Conservation (phyloP, 2,888 invertebrate genomes). For the Morpho helenor region DNA sequence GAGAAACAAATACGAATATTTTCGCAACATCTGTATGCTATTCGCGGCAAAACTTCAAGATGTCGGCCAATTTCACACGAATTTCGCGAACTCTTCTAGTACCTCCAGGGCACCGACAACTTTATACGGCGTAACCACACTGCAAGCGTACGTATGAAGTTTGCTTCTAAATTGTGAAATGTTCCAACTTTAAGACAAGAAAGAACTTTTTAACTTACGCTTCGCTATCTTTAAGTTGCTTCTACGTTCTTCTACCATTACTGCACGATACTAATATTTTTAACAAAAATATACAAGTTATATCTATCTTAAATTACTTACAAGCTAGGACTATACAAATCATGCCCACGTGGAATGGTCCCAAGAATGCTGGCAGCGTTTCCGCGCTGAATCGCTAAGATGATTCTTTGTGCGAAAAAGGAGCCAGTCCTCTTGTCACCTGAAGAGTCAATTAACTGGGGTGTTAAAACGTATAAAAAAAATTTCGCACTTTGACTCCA, state of each 20-base stretch:
- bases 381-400: too few relatives aligned
- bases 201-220: background rate
- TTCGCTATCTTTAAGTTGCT: background rate
- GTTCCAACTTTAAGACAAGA: slow-evolving; percentile 7
- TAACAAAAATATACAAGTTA: too few relatives aligned
- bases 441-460: too few relatives aligned
- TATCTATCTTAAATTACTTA: too few relatives aligned
- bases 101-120: slow-evolving; percentile 13
- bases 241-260: background rate
- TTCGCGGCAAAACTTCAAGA: slow-evolving; percentile 4
- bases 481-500: too few relatives aligned
- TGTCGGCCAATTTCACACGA: slow-evolving; percentile 13
- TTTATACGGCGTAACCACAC: slow-evolving; percentile 7
- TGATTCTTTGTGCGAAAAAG: too few relatives aligned
- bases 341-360: too few relatives aligned
- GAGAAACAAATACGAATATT: slow-evolving; percentile 5
- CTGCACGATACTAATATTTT: too few relatives aligned
- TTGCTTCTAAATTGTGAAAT: slow-evolving; percentile 10
- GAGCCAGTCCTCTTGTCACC: too few relatives aligned
- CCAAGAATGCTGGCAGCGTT: too few relatives aligned
- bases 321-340: too few relatives aligned
- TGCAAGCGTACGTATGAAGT: slow-evolving; percentile 10
- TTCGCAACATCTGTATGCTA: slow-evolving; percentile 11
- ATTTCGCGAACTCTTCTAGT: slow-evolving; percentile 14
- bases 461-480: too few relatives aligned